A percentile compares a stretch with the other conserved stretches of the same genome.
Conservation (phyloP, 2,888 invertebrate species). For the Onthophagus sagittarius region DNA sequence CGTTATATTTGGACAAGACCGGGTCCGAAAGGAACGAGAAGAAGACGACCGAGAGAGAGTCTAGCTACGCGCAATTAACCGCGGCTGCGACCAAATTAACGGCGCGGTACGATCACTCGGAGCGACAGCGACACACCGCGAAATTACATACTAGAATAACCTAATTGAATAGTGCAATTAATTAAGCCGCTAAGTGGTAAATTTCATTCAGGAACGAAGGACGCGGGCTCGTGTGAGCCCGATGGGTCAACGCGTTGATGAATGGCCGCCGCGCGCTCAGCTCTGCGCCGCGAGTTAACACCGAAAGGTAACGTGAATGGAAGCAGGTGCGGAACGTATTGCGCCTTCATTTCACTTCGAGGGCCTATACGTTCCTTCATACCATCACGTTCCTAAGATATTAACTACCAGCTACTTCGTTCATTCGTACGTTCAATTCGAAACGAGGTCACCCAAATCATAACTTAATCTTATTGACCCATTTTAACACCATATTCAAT, state of each 20-base stretch:
- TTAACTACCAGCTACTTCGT: too few relatives aligned
- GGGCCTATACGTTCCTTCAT: background rate
- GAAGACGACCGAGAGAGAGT: background rate
- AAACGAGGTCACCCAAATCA: too few relatives aligned
- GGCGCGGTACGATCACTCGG: background rate
- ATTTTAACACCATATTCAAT: too few relatives aligned
- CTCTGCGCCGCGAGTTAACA: background rate
- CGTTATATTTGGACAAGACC: background rate
- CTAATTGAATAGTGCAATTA: conserved; percentile 1
- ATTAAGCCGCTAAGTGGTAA: background rate
- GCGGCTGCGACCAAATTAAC: background rate
- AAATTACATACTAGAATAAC: conserved; percentile 6
- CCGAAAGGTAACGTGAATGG: background rate
- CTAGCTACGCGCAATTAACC: background rate
- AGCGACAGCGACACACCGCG: background rate
- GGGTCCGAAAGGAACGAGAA: background rate
- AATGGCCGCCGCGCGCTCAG: background rate
- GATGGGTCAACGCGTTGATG: background rate
- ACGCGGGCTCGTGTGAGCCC: background rate
- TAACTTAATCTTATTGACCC: too few relatives aligned
- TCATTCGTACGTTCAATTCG: too few relatives aligned
- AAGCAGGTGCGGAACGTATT: background rate
- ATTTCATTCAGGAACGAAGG: background rate
- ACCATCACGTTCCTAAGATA: background rate
- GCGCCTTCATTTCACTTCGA: background rate